Evolutionary conservation across 1,140 invertebrate species (phyloP), one percentile per base, ranked within the genome.

Genomic region (Brevipalpus yothersi): DNA sequence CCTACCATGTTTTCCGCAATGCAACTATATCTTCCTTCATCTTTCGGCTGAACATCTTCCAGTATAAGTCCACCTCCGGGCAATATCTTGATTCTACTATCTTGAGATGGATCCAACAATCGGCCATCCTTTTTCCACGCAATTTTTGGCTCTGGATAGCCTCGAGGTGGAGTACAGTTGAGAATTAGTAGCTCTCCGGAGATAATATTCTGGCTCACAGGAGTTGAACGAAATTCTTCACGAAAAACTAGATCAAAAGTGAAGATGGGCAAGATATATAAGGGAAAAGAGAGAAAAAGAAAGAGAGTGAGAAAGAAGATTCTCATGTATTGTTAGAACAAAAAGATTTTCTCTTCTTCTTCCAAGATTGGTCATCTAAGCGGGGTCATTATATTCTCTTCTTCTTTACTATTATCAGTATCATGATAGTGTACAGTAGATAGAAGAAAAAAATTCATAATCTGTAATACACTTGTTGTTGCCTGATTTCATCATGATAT

Each of bases 81-180:
- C 31, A 72, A 69, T 90, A 91, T 66, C 78, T 79, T 5, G 92
- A 72, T 41, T 80, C 83, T 61, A 84, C 89, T 64, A 31, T 31
- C 31, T 31, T 31, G 31, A 86, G 82, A 59, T 8, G 45, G 51
- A 17, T 62, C 58, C 4, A 63, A 45, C 10, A 63, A 75, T 69
- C 83, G 76, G n/a, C 80, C 81, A 69, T 90, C 83, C 73, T 84
- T 91, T 66, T 82, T 81, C 89, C 90, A 94, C 63, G 80, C 77
- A n/a, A 94, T 77, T 17, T 78, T 81, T 5, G 91, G 91, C 69
- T 93, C 87, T 1, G 92, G 91, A 69, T 86, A 81, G 47, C 91
- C 91, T 71, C 81, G 81, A 17, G 91, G 92, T 51, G 91, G 82
- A 47, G 82, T 80, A 73, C 91, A 97, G 75, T 91, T 85, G 47